phyloP scores from a whole-genome alignment of 2,113 vertebrate species.

The Rissa tridactyla region DNA sequence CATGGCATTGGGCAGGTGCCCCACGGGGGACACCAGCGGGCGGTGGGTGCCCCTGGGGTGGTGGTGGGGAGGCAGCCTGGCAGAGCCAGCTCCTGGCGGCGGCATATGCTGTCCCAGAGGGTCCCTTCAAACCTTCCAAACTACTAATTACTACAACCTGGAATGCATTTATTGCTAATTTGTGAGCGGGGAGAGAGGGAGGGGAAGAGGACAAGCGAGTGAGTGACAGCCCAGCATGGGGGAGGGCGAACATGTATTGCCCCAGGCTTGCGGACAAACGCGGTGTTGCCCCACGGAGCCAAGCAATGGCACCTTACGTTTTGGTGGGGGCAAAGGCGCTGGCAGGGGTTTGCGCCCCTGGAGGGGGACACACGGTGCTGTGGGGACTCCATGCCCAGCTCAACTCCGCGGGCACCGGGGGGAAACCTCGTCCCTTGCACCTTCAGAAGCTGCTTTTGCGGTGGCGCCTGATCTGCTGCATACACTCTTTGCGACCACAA shows the following conservation, averaged over 20 bases:
- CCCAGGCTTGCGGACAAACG: fast-evolving
- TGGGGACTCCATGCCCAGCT: background rate
- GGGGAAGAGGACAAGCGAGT: background rate
- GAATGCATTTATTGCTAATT: background rate
- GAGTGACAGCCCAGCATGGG: background rate
- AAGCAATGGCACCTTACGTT: background rate
- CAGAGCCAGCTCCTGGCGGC: background rate
- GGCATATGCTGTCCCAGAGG: background rate
- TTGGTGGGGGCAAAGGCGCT: background rate
- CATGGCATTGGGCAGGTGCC: fast-evolving
- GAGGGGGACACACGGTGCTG: background rate
- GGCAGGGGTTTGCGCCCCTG: background rate
- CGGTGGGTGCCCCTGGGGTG: background rate
- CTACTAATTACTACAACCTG: background rate
- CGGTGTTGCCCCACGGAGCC: background rate
- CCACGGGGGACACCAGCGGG: background rate
- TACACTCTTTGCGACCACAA: background rate
- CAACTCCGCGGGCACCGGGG: too few relatives aligned
- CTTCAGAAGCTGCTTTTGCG: background rate
- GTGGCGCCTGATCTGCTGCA: background rate
- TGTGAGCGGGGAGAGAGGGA: background rate
- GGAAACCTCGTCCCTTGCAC: fast-evolving
- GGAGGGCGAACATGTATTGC: fast-evolving
- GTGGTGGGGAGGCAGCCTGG: background rate
- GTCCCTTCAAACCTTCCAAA: background rate